A percentile compares a stretch with the other conserved stretches of the same genome.
Conservation (phyloP, 1,140 invertebrate genomes). For the Eueides isabella region DNA sequence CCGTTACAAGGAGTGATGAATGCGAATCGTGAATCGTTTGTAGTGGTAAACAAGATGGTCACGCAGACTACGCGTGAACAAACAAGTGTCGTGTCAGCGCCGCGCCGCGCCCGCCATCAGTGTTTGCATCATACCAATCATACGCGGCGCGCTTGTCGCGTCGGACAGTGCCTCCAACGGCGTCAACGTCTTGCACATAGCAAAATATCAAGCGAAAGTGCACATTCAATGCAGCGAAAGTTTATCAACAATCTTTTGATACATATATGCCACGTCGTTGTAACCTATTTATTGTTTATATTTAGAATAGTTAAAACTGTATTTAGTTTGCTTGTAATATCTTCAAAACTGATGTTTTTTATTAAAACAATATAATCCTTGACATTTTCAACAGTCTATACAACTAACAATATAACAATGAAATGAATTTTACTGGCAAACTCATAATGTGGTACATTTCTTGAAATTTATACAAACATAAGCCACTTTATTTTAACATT, state of each 20-base stretch:
- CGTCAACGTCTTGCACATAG: conserved; percentile 39
- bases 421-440: background rate
- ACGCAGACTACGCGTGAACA: conserved; percentile 77
- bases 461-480: background rate
- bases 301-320: background rate
- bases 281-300: background rate
- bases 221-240: conserved; percentile 63
- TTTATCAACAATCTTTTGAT: conserved; percentile 50
- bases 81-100: conserved; percentile 72
- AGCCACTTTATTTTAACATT: no score
- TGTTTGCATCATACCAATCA: conserved; percentile 59
- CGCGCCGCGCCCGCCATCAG: conserved; percentile 52
- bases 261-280: conserved; percentile 22
- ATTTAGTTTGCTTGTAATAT: no score
- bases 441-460: background rate
- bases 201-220: conserved; percentile 63
- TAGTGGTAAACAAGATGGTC: conserved; percentile 76
- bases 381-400: no score
- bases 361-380: background rate
- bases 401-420: background rate
- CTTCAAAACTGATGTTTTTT: no score
- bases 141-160: conserved; percentile 44
- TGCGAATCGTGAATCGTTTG: conserved; percentile 60
- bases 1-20: conserved; percentile 53
- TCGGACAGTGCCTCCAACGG: conserved; percentile 29